A percentile compares a stretch with the other conserved stretches of the same genome.
phyloP scores from a whole-genome alignment of 2,888 invertebrate genomes.

The Orchesellides sinensis region DNA sequence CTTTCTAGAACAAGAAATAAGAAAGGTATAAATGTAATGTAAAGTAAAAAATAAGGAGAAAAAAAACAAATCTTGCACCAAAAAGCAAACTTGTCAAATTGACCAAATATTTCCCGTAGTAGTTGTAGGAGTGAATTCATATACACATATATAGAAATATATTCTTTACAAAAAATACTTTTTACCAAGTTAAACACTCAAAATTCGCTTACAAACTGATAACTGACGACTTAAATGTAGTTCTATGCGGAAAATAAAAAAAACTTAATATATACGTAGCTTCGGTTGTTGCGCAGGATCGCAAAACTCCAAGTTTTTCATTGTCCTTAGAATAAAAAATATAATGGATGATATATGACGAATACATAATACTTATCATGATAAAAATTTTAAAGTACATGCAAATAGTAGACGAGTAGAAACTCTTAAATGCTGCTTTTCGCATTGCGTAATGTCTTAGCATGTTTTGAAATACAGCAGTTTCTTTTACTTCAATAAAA shows the following conservation, averaged over 20 bases:
- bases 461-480: too few species aligned
- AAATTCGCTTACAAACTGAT: slow-evolving; percentile 60
- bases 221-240: slow-evolving; percentile 65
- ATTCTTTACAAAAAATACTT: slow-evolving; percentile 57
- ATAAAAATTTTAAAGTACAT: too few species aligned
- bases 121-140: slow-evolving; percentile 36
- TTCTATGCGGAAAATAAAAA: slow-evolving; percentile 49
- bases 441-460: too few species aligned
- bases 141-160: slow-evolving; percentile 27
- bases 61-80: slow-evolving; percentile 36
- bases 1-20: slow-evolving; percentile 1
- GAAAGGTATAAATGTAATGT: neutral
- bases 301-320: slow-evolving; percentile 63
- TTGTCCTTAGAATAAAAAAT: slow-evolving; percentile 3
- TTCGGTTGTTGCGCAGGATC: slow-evolving; percentile 69
- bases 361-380: too few species aligned
- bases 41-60: neutral
- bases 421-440: too few species aligned
- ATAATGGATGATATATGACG: too few species aligned
- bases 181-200: slow-evolving; percentile 51
- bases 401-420: too few species aligned
- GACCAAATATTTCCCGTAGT: slow-evolving; percentile 61
- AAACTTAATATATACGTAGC: slow-evolving; percentile 44
- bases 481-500: too few species aligned
- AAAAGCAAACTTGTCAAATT: slow-evolving; percentile 43